These are phyloP conservation scores for Hippocampus zosterae DNA, from an alignment of 2,113 vertebrate genomes.

Conservation along the genomic window DNA sequence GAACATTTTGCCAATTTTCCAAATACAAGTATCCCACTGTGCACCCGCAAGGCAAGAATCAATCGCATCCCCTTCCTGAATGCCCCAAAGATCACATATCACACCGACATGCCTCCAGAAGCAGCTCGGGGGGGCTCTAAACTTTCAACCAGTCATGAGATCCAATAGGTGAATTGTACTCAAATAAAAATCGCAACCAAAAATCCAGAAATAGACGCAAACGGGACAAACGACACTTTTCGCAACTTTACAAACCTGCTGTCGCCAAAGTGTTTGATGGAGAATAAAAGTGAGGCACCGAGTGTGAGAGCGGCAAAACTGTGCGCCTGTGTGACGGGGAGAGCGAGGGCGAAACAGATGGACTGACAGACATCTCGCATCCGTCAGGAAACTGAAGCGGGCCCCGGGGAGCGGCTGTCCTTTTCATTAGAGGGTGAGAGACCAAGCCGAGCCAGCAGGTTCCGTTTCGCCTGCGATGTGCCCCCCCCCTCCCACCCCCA, in stretches of 20 bases:
- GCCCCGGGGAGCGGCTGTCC: constrained; percentile 66
- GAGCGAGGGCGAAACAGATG: constrained; percentile 51
- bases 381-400: constrained; percentile 69
- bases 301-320: neutral
- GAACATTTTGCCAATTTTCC: constrained; percentile 27
- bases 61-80: constrained; percentile 71
- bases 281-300: neutral
- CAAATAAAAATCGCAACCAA: neutral
- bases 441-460: constrained; percentile 61
- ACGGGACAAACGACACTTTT: neutral
- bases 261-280: constrained; percentile 4
- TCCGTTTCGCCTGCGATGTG: constrained; percentile 56
- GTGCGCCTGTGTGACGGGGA: constrained; percentile 26
- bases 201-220: neutral
- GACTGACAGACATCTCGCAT: constrained; percentile 74
- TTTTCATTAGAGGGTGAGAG: constrained; percentile 63
- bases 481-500: constrained; percentile 1
- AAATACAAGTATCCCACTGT: constrained; percentile 16
- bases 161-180: neutral
- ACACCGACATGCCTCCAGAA: constrained; percentile 65
- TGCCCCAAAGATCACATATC: constrained; percentile 67
- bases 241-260: constrained; percentile 25
- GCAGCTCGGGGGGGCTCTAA: constrained; percentile 68
- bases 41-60: constrained; percentile 47
- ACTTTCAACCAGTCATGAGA: constrained; percentile 55